Evolutionary conservation across 1,140 invertebrate genomes (phyloP).

Genomic region (Drosophila saltans): DNA sequence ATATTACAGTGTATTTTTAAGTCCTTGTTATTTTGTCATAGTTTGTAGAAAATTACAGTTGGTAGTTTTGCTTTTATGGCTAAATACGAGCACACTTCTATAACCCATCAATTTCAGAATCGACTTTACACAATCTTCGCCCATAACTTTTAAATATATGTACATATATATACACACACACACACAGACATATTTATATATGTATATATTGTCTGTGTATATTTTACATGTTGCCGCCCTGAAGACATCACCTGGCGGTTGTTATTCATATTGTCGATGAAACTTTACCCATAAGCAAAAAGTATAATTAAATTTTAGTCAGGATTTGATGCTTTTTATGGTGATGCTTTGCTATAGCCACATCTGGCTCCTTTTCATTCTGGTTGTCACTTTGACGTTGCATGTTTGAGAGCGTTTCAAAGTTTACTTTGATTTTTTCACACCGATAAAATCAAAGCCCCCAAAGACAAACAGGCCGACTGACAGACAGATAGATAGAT

Average conservation of each 20-base stretch:
- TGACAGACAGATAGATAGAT: slow-evolving; percentile 19
- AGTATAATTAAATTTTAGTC: slow-evolving; percentile 70
- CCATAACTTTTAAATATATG: not conserved
- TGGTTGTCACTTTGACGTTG: slow-evolving; percentile 9
- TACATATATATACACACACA: not conserved
- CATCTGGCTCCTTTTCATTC: slow-evolving; percentile 6
- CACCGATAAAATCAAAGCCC: slow-evolving; percentile 59
- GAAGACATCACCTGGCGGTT: slow-evolving; percentile 4
- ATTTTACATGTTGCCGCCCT: not conserved
- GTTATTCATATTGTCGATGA: slow-evolving; percentile 23
- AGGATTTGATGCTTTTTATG: not conserved
- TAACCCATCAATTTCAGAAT: not conserved
- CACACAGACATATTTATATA: not conserved
- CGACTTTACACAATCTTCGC: not conserved
- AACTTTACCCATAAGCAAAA: slow-evolving; percentile 46
- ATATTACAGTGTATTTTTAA: no score
- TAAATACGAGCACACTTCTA: not conserved
- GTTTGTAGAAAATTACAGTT: no score
- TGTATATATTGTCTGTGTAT: not conserved
- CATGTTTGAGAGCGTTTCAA: slow-evolving; percentile 45
- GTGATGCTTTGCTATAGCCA: not conserved
- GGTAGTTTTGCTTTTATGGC: not conserved
- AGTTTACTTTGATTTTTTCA: slow-evolving; percentile 60
- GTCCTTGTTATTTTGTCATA: no score
- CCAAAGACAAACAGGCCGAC: not conserved